A percentile compares a stretch with the other conserved stretches of the same genome.
Conservation (phyloP, 2,888 invertebrate genomes). For the Agelastica alni region DNA sequence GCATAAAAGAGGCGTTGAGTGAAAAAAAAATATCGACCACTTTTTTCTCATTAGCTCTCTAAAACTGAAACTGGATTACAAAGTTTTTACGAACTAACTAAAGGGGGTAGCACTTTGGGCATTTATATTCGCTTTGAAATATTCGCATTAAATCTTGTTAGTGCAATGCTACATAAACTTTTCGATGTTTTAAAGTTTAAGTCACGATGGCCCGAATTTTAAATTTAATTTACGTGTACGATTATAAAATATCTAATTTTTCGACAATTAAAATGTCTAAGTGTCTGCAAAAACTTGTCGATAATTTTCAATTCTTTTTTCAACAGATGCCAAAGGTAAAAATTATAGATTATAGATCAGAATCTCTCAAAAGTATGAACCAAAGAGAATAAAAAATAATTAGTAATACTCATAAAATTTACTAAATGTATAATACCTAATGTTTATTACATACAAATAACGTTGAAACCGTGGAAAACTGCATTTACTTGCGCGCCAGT, state of each 20-base stretch:
- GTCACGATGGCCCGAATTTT: slow-evolving; percentile 2
- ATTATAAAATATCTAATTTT: background rate
- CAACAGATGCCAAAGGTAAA: too few relatives aligned
- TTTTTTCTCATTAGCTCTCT: slow-evolving; percentile 40
- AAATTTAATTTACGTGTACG: slow-evolving; percentile 2
- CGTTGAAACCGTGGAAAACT: too few relatives aligned
- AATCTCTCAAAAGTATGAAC: too few relatives aligned
- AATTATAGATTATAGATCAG: too few relatives aligned
- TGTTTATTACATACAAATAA: too few relatives aligned
- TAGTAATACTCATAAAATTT: too few relatives aligned
- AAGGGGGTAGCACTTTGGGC: slow-evolving; percentile 10
- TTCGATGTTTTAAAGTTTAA: slow-evolving; percentile 1
- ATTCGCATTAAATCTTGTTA: slow-evolving; percentile 13
- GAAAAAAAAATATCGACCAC: slow-evolving; percentile 35
- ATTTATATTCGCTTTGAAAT: slow-evolving; percentile 15
- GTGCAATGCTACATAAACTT: slow-evolving; percentile 5
- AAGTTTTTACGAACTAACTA: slow-evolving; percentile 36
- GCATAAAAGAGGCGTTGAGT: slow-evolving; percentile 28
- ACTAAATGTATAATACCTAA: too few relatives aligned
- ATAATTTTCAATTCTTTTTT: too few relatives aligned
- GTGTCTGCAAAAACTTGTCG: too few relatives aligned
- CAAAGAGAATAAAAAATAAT: too few relatives aligned
- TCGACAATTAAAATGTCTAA: too few relatives aligned
- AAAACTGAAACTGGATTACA: slow-evolving; percentile 40
- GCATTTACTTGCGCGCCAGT: too few relatives aligned